Percentiles rank a stretch among this genome's conserved stretches.
Evolutionary conservation across 1,140 invertebrate genomes (phyloP).

Genomic region (Orchestia grillus): DNA sequence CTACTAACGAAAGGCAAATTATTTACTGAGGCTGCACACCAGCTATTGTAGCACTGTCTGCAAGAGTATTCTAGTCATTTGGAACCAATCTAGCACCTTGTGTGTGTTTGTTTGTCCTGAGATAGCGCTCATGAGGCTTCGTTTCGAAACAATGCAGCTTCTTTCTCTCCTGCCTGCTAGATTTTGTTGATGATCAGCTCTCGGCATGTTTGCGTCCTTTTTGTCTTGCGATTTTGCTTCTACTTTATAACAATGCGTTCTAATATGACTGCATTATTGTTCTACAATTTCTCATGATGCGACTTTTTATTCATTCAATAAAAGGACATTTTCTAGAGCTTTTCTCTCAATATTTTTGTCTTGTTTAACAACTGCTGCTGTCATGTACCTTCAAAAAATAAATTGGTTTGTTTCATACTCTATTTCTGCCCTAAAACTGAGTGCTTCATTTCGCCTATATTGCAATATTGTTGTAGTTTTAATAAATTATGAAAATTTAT

Average conservation of each 20-base stretch:
- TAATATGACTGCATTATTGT: background rate
- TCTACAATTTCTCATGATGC: background rate
- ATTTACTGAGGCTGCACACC: background rate
- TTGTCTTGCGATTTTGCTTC: background rate
- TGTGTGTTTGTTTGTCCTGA: constrained; percentile 29
- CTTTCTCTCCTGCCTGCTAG: background rate
- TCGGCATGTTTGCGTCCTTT: background rate
- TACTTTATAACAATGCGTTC: background rate
- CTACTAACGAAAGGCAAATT: background rate
- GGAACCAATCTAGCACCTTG: constrained; percentile 38
- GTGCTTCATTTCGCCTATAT: background rate
- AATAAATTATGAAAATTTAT: background rate
- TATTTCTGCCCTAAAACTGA: background rate
- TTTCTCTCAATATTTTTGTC: constrained; percentile 47
- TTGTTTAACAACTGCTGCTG: constrained; percentile 38
- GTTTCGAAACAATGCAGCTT: constrained; percentile 5
- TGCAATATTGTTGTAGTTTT: background rate
- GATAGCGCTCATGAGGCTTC: background rate
- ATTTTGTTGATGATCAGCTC: background rate
- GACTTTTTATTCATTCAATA: constrained; percentile 4
- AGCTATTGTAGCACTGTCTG: background rate
- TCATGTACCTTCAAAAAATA: constrained; percentile 47
- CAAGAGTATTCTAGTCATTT: constrained; percentile 51
- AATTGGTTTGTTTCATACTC: constrained; percentile 30
- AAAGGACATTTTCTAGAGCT: constrained; percentile 25